Conservation (phyloP, 2,797 vertebrate species). For the Aulostomus chinensis region DNA sequence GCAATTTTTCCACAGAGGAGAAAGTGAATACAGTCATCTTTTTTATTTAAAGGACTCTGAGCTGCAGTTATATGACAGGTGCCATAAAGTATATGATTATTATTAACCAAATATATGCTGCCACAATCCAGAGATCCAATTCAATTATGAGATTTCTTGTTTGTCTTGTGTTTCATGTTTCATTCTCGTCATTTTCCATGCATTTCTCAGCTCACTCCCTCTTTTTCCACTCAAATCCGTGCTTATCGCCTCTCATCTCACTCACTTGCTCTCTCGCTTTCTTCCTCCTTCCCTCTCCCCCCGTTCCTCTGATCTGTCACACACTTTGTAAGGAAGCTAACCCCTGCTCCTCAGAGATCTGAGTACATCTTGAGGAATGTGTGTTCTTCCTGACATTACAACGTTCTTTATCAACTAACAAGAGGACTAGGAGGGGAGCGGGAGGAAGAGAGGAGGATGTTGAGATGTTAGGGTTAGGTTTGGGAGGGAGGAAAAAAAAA, state of each 20-base stretch:
- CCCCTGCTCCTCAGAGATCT: slow-evolving; percentile 64
- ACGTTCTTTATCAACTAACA: slow-evolving; percentile 79
- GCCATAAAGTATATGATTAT: slow-evolving; percentile 1
- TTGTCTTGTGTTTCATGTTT: slow-evolving; percentile 3
- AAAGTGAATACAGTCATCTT: slow-evolving; percentile 8
- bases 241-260: slow-evolving; percentile 23
- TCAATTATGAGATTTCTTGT: not conserved
- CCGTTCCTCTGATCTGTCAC: slow-evolving; percentile 52
- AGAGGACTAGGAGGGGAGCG: slow-evolving; percentile 62
- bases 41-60: not conserved
- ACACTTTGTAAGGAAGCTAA: slow-evolving; percentile 40
- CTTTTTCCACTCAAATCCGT: not conserved
- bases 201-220: too few relatives aligned
- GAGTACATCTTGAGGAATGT: slow-evolving; percentile 76
- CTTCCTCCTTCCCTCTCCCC: slow-evolving; percentile 6
- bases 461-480: slow-evolving; percentile 75
- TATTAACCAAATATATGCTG: not conserved
- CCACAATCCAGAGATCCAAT: slow-evolving; percentile 2
- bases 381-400: slow-evolving; percentile 82
- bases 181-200: not conserved
- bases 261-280: not conserved
- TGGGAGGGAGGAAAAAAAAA: slow-evolving; percentile 61
- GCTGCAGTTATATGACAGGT: slow-evolving; percentile 9
- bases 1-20: slow-evolving; percentile 25
- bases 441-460: slow-evolving; percentile 76